phyloP scores from a whole-genome alignment of 2,113 vertebrate species.

The Dascyllus trimaculatus region DNA sequence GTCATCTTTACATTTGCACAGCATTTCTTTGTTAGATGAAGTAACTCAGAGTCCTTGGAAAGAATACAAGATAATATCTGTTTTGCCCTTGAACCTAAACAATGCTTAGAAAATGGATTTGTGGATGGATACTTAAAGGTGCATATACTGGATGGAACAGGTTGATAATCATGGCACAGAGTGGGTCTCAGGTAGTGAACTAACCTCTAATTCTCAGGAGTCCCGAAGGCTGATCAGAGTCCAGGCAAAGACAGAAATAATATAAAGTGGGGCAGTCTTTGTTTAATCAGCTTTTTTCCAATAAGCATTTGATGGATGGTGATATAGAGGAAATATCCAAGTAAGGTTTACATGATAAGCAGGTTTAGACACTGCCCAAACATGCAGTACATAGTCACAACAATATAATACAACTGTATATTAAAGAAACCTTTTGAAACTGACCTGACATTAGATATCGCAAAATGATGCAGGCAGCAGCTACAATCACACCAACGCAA shows the following conservation, averaged over 20 bases:
- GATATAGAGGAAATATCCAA: conserved; percentile 32
- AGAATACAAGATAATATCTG: conserved; percentile 45
- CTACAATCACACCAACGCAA: not conserved
- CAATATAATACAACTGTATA: not conserved
- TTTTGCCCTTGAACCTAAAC: conserved; percentile 52
- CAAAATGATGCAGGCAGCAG: conserved; percentile 1
- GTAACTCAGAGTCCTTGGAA: conserved; percentile 2
- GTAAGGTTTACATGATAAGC: conserved; percentile 20
- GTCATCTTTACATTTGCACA: not conserved
- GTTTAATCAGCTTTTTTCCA: conserved; percentile 56
- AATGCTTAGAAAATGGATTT: conserved; percentile 35
- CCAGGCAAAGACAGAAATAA: conserved; percentile 60
- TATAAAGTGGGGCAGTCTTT: conserved; percentile 28
- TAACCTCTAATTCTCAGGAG: conserved; percentile 62
- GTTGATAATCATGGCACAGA: conserved; percentile 55
- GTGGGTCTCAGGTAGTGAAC: conserved; percentile 19
- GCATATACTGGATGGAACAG: not conserved
- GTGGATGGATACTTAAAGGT: conserved; percentile 3
- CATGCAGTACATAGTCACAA: not conserved
- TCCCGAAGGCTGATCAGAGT: conserved; percentile 42
- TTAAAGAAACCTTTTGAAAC: conserved; percentile 9
- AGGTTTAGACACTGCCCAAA: conserved; percentile 30
- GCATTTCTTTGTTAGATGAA: not conserved
- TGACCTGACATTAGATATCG: not conserved
- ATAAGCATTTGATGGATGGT: conserved; percentile 48